Conservation (phyloP, 2,888 invertebrate genomes). For the Trachelus tabidus region DNA sequence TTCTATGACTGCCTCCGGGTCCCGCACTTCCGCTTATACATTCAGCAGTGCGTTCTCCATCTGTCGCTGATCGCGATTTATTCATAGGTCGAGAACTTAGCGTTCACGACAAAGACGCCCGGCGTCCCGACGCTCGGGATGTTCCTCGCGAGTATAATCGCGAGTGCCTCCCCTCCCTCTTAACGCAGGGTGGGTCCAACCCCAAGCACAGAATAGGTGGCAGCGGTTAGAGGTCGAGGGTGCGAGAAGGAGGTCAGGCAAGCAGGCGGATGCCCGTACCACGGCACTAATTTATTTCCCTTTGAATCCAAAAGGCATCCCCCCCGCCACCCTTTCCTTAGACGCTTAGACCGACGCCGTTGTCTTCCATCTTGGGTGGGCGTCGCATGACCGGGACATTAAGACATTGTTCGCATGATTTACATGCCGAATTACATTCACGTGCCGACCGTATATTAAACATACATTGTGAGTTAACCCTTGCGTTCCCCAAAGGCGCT, state of each 20-base stretch:
- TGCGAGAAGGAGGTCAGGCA: no score
- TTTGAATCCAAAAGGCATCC: conserved; percentile 58
- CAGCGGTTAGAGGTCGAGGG: no score
- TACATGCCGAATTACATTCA: conserved; percentile 65
- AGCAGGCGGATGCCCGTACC: conserved; percentile 18
- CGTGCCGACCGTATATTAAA: conserved; percentile 64
- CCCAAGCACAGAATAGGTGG: no score
- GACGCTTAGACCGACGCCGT: conserved; percentile 35
- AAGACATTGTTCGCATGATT: conserved; percentile 67
- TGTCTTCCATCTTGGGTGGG: conserved; percentile 63
- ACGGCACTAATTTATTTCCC: conserved; percentile 64
- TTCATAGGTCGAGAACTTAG: no score
- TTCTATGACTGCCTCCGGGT: no score
- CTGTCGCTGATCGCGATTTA: conserved; percentile 8
- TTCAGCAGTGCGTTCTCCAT: conserved; percentile 20
- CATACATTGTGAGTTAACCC: conserved; percentile 60
- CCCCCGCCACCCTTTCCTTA: conserved; percentile 45
- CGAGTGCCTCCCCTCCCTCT: no score
- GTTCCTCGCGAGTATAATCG: no score
- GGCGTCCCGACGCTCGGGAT: no score
- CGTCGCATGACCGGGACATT: conserved; percentile 66
- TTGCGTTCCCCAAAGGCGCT: conserved; percentile 31
- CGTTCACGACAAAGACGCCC: no score
- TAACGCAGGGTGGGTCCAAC: no score
- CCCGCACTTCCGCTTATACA: conserved; percentile 5